A percentile compares a stretch with the other conserved stretches of the same genome.
phyloP scores from a whole-genome alignment of 2,113 vertebrate species.

The Hemiscyllium ocellatum region DNA sequence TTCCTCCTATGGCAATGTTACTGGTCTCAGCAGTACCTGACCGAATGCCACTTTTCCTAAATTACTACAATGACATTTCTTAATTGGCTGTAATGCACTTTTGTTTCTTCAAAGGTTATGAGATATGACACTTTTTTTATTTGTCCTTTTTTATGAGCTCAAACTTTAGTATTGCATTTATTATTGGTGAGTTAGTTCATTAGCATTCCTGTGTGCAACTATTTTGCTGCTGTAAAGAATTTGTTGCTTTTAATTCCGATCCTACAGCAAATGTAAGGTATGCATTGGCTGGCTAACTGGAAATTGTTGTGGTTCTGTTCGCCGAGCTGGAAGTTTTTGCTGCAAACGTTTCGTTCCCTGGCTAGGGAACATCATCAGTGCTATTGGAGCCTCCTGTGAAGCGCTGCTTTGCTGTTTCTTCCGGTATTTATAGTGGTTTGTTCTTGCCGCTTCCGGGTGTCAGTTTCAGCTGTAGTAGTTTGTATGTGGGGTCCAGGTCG shows the following conservation, averaged over 20 bases:
- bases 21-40: too few relatives aligned
- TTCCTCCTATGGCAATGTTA: too few relatives aligned
- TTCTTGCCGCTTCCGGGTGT: too few relatives aligned
- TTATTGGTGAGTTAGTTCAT: neutral
- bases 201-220: neutral
- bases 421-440: too few relatives aligned
- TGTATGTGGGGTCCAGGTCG: too few relatives aligned
- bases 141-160: neutral
- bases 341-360: too few relatives aligned
- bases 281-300: neutral
- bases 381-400: too few relatives aligned
- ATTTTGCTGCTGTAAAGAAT: neutral
- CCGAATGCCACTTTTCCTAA: neutral
- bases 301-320: too few relatives aligned
- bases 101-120: neutral
- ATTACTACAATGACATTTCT: neutral
- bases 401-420: too few relatives aligned
- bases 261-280: neutral
- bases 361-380: too few relatives aligned
- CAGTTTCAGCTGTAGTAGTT: too few relatives aligned
- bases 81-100: neutral
- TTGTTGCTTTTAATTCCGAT: neutral
- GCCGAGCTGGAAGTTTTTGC: too few relatives aligned
- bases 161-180: neutral
- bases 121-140: neutral